These are phyloP conservation scores for Xenops minutus DNA, from an alignment of 2,797 vertebrate genomes.

Conservation along the genomic window DNA sequence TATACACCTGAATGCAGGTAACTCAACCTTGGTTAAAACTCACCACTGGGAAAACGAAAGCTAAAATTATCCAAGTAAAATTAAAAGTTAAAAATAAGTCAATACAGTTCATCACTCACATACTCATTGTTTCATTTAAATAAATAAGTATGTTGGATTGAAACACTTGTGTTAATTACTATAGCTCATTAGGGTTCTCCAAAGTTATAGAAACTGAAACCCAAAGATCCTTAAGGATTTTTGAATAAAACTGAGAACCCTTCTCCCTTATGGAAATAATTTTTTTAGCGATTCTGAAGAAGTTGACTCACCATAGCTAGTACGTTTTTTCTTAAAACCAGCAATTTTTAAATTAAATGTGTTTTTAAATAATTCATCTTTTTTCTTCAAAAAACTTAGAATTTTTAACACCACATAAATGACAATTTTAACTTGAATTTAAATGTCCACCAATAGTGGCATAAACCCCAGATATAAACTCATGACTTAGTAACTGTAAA, in stretches of 20 bases:
- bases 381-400: not conserved
- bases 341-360: not conserved
- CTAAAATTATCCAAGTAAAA: not conserved
- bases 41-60: not conserved
- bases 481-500: not conserved
- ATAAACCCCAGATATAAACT: not conserved
- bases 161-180: not conserved
- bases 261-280: not conserved
- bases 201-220: not conserved
- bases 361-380: not conserved
- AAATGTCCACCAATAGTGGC: not conserved
- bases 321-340: not conserved
- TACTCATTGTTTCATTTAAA: not conserved
- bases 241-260: not conserved
- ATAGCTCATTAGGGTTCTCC: not conserved
- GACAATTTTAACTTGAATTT: not conserved
- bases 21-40: not conserved
- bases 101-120: not conserved
- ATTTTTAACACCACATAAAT: not conserved
- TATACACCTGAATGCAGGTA: not conserved
- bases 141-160: not conserved
- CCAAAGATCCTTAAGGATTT: not conserved
- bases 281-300: not conserved
- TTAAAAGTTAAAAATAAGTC: not conserved
- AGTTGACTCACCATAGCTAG: not conserved